These are phyloP conservation scores for Actenoides lindsayi DNA, from an alignment of 2,113 vertebrate genomes.

Conservation along the genomic window DNA sequence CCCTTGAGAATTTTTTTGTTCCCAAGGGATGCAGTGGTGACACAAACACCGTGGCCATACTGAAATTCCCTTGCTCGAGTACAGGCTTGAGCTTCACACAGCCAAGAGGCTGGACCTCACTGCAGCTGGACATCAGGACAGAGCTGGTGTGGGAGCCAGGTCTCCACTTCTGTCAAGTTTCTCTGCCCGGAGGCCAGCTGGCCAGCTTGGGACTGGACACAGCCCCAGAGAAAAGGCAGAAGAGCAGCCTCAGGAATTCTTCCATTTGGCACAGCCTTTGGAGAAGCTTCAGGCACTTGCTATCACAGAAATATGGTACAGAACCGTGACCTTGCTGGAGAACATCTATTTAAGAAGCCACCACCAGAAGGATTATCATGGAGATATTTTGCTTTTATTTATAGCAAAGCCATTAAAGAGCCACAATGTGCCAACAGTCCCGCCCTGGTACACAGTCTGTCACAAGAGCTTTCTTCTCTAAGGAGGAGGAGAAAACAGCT, in stretches of 20 bases:
- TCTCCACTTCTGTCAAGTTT: neutral
- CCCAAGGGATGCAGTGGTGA: neutral
- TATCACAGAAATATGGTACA: neutral
- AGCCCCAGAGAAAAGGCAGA: neutral
- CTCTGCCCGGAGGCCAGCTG: neutral
- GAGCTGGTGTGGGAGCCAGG: neutral
- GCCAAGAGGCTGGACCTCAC: neutral
- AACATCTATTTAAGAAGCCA: neutral
- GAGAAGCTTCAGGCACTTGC: neutral
- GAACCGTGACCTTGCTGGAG: neutral
- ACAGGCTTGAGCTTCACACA: neutral
- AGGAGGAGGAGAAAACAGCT: neutral
- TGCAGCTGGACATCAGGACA: neutral
- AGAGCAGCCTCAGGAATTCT: neutral
- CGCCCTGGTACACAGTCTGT: neutral
- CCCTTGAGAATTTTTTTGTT: neutral
- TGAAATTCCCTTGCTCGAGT: neutral
- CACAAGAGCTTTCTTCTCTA: neutral
- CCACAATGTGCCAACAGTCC: neutral
- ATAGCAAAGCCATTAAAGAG: neutral
- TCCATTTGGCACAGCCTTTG: neutral
- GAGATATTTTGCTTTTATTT: neutral
- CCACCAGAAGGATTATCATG: neutral
- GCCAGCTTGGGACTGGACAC: neutral
- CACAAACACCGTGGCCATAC: neutral